Conservation (phyloP, 2,797 vertebrate species). For the Falco naumanni region DNA sequence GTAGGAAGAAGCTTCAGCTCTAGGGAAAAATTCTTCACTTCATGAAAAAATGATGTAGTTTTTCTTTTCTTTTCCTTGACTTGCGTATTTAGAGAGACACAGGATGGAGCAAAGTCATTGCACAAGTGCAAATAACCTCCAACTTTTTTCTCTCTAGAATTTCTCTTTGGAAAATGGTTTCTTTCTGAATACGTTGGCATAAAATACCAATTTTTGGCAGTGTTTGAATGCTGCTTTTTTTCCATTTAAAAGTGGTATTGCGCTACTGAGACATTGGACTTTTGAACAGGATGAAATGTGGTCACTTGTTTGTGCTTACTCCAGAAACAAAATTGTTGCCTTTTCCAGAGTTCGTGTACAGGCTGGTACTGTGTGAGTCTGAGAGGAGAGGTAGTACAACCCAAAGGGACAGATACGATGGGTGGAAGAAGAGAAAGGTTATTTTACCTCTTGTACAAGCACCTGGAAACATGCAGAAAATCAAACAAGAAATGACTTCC, state of each 20-base stretch:
- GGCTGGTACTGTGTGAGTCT: not conserved
- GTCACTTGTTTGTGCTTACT: not conserved
- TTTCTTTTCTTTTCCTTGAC: not conserved
- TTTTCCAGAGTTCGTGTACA: not conserved
- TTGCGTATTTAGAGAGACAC: slow-evolving; percentile 8
- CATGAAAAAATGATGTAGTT: slow-evolving; percentile 7
- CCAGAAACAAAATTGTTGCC: not conserved
- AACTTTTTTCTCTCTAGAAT: not conserved
- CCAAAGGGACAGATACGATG: not conserved
- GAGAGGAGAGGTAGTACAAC: not conserved
- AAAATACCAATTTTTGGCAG: not conserved
- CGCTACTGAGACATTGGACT: not conserved
- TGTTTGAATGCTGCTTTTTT: not conserved
- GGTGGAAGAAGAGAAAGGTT: not conserved
- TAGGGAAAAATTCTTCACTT: not conserved
- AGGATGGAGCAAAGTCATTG: not conserved
- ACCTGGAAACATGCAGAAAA: slow-evolving; percentile 6
- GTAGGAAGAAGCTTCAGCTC: not conserved
- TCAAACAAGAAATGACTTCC: not conserved
- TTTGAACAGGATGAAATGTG: not conserved
- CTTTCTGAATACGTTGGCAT: not conserved
- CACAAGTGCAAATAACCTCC: not conserved
- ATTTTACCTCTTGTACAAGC: not conserved
- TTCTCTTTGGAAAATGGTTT: not conserved
- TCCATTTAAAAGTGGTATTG: not conserved